Evolutionary conservation across 1,140 invertebrate species (phyloP), one percentile per base, ranked within the genome.

Genomic region (Bombus soroeensis): DNA sequence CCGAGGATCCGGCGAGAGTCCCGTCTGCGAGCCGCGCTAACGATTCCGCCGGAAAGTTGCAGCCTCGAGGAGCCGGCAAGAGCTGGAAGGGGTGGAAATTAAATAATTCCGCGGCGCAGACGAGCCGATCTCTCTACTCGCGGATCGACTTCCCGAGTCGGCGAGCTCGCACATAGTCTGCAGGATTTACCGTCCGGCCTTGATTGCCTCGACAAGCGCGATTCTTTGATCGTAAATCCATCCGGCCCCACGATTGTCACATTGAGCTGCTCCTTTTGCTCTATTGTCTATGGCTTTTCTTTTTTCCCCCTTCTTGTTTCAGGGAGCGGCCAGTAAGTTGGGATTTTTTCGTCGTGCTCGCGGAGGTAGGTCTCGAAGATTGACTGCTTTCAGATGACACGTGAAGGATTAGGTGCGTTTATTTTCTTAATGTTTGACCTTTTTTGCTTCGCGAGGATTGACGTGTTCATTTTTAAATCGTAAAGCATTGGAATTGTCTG

Each of bases 21-120:
- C 53, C 80, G 86, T 80, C 89, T 81, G 70, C 85, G 82, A 62
- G 64, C 86, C 87, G 70, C 75, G 86, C 83, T 92, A 92, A 92
- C 91, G 88, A 92, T 91, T 86, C 79, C 85, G 76, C 70, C 74
- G 79, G 86, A 90, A 88, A 91, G 89, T 91, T 90, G 53, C 72
- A 70, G 39, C 86, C 71, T 70, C 64, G 83, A 80, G 72, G 70
- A 76, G 82, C 34, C 43, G 57, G 47, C 76, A 72, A 32, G 76
- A 59, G 81, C 75, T 41, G 66, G 34, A 66, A 81, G 83, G 81
- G 47, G 68, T 90, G 83, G 72, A 91, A 92, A 92, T 92, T 89
- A 92, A 92, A 91, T 88, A 91, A 89, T 91, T 90, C 82, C 85
- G 66, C 25, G 73, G 70, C 53, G 70, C 74, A 85, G 84, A 87